Base-by-base conservation (phyloP, 2,888 invertebrate genomes). In the Steinernema hermaphroditum region DNA sequence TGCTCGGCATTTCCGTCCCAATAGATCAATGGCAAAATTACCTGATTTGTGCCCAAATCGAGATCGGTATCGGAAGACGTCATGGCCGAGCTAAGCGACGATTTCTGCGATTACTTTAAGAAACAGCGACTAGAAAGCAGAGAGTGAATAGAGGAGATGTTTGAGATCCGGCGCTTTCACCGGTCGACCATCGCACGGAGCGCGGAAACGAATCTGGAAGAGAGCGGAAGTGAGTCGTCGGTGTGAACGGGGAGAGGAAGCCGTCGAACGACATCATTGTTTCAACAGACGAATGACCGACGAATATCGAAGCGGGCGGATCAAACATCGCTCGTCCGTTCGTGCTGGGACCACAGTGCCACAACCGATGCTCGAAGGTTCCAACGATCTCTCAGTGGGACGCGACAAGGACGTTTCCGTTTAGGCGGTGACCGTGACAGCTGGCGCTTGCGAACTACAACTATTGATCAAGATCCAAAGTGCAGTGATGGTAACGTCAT, bases 61-160 rank as follows among this genome's bases (percentile, higher is more conserved):
- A 62, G 68, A 50, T 72, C 68, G 4, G 72, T 72, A 34, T 72
- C 72, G 29, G 72, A 72, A 0, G 72, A 72, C 19, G 72, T 68
- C 72, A 72, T 72, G 22, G 22, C 27, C n/a, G 54, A 27, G 6
- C 2, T 2, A 27, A 19, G 54, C 14, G 27, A 54, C 46, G 46
- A 46, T 46, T 46, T 37, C 37, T 37, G 12, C 4, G 37, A n/a
- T 9, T 6, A 16, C 9, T 41, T 6, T 49, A 54, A 6, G 19
- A 22, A 24, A 54, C 19, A 12, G 14, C 6, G 54, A 27, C 54
- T 54, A 27, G 54, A 6, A 22, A 22, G 27, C 14, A 27, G 22
- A 6, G 22, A 22, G 27, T 6, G 54, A 27, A 12, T 14, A 46
- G 46, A 14, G 41, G 41, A 46, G 46, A 37, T 19, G 46, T 16